Evolutionary conservation across 2,113 vertebrate genomes (phyloP).

Genomic region (Odocoileus virginianus): DNA sequence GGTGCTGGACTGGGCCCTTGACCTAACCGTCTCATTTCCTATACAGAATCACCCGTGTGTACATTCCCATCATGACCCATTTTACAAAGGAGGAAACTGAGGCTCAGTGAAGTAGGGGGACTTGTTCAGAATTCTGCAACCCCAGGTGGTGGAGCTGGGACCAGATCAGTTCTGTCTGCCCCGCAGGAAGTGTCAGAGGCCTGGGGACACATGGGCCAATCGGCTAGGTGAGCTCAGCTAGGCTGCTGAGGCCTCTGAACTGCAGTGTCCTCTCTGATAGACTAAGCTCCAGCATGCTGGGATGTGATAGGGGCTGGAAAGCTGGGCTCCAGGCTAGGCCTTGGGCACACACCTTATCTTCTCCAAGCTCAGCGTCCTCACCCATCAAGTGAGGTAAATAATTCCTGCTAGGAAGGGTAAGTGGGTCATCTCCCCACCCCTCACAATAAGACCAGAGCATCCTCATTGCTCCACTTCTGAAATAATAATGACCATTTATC

Average conservation of each 20-base stretch:
- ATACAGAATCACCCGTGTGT: rapidly evolving
- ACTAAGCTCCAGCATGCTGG: background rate
- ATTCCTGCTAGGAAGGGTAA: background rate
- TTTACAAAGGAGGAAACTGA: background rate
- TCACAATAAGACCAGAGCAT: background rate
- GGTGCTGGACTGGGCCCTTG: background rate
- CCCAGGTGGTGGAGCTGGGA: background rate
- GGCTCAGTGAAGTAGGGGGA: background rate
- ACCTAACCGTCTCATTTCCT: rapidly evolving
- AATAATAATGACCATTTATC: background rate
- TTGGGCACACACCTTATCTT: background rate
- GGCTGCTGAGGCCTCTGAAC: background rate
- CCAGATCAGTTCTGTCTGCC: background rate
- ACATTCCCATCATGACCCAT: background rate
- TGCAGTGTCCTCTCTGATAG: background rate
- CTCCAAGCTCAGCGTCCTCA: background rate
- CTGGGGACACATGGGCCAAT: background rate
- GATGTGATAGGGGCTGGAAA: background rate
- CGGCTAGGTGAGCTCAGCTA: background rate
- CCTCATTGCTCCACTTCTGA: background rate
- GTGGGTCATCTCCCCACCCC: background rate
- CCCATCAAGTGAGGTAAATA: too few species aligned
- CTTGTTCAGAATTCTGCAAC: background rate
- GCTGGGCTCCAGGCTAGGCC: background rate
- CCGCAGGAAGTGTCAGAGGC: background rate